phyloP scores from a whole-genome alignment of 2,113 vertebrate species.

The Tychaedon coryphoeus region DNA sequence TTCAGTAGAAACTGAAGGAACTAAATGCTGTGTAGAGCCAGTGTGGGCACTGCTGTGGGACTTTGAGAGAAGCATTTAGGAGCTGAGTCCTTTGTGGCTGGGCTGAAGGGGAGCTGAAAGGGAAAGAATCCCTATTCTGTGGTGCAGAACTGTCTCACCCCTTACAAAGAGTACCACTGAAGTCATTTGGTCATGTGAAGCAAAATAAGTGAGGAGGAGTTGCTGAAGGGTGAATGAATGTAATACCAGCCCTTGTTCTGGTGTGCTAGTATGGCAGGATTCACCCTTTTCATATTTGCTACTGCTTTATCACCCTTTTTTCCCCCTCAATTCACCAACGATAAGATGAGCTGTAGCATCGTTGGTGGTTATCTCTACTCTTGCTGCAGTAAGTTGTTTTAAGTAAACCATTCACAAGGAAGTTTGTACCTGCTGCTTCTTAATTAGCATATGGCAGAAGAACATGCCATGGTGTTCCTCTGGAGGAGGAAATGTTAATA shows the following conservation, averaged over 20 bases:
- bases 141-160: background rate
- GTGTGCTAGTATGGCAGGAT: background rate
- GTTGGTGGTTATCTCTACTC: background rate
- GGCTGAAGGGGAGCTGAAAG: background rate
- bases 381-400: background rate
- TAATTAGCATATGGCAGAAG: conserved; percentile 11
- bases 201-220: background rate
- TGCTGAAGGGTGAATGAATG: background rate
- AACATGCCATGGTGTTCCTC: background rate
- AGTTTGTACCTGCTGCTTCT: conserved; percentile 14
- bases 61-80: background rate
- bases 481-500: background rate
- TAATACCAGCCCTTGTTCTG: background rate
- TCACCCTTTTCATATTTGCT: background rate
- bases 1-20: background rate
- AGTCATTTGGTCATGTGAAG: rapidly evolving
- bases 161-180: background rate
- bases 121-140: background rate
- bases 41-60: background rate
- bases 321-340: background rate
- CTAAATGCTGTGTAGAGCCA: background rate
- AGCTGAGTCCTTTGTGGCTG: background rate
- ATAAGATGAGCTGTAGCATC: background rate
- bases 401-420: background rate
- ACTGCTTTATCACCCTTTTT: background rate